Conservation (phyloP, 2,888 invertebrate genomes). For the Aradus depressus region DNA sequence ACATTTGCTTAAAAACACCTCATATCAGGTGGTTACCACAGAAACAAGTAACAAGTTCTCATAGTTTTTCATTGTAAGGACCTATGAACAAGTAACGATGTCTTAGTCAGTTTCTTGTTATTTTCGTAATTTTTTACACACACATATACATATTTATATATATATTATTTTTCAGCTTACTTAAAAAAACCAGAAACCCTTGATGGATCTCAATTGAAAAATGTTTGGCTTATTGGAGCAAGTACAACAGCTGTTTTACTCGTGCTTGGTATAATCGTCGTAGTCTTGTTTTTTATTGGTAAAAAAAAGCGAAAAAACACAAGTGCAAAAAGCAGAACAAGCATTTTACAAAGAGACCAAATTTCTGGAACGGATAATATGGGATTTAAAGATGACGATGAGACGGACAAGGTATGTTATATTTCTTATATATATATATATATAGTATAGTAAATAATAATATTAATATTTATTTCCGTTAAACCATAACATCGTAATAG, state of each 20-base stretch:
- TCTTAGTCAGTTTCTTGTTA: no score
- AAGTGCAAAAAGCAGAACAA: slow-evolving; percentile 10
- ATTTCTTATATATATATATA: background rate
- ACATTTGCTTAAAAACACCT: no score
- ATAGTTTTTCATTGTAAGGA: no score
- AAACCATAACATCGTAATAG: background rate
- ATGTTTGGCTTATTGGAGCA: slow-evolving; percentile 53
- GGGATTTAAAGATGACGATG: slow-evolving; percentile 25
- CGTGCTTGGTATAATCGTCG: slow-evolving; percentile 44
- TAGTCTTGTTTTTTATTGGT: slow-evolving; percentile 25
- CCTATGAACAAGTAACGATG: no score
- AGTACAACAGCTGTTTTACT: slow-evolving; percentile 47
- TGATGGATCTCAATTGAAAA: slow-evolving; percentile 38
- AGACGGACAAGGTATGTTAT: slow-evolving; percentile 19
- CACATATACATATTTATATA: background rate
- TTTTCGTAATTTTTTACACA: no score
- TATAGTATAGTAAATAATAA: background rate
- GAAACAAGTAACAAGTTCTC: no score
- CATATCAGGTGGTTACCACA: no score
- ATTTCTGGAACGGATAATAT: slow-evolving; percentile 23
- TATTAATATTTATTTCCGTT: background rate
- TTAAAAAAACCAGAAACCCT: slow-evolving; percentile 43
- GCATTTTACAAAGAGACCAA: slow-evolving; percentile 16
- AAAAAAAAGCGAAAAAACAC: slow-evolving; percentile 23
- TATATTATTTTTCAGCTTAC: slow-evolving; percentile 46